Evolutionary conservation across 2,888 invertebrate species (phyloP), one percentile per base, ranked within the genome.

Genomic region (Sminthurides aquaticus): DNA sequence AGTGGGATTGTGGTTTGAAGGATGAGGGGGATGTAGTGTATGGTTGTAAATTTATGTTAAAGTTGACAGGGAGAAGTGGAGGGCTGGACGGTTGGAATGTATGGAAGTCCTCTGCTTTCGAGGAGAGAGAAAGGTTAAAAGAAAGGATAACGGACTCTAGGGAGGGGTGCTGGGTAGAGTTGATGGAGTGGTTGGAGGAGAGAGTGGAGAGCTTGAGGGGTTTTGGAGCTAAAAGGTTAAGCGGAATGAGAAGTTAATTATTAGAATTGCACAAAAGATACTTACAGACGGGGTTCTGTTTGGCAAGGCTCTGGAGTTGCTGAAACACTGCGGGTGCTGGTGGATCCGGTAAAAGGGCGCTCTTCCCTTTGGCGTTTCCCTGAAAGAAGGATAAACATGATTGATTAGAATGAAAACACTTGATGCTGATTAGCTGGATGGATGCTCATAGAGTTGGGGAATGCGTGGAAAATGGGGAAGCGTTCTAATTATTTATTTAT

Each of bases 251-350:
- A 34, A 34, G 8, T 34, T n/a, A n/a, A 34, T 15, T 34, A 34
- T 34, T 11, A 63, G 2, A 15, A 49, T 34, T 63, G 2, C 24
- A 60, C 15, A 15, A 57, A 49, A 62, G 27, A 20, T 27, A 78
- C 78, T 77, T 76, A 79, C 78, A 79, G 71, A 80, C 78, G 69
- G 80, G 78, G 76, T 79, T 78, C 76, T 79, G 79, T 76, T 81
- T 79, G 71, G 80, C 76, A 75, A 82, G 76, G 73, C 79, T 81
- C 72, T 80, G 79, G 26, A 82, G 76, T 28, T 81, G 79, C 59
- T 78, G 77, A 67, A 78, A 78, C 15, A 80, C 78, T n/a, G 78
- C 78, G 62, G 78, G 78, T 43, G 78, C 77, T 28, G 79, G 78
- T 34, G 79, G 79, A 64, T 79, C 79, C 18, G 79, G 79, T 18